phyloP scores from a whole-genome alignment of 2,888 invertebrate genomes.

The Ecliptopera silaceata region DNA sequence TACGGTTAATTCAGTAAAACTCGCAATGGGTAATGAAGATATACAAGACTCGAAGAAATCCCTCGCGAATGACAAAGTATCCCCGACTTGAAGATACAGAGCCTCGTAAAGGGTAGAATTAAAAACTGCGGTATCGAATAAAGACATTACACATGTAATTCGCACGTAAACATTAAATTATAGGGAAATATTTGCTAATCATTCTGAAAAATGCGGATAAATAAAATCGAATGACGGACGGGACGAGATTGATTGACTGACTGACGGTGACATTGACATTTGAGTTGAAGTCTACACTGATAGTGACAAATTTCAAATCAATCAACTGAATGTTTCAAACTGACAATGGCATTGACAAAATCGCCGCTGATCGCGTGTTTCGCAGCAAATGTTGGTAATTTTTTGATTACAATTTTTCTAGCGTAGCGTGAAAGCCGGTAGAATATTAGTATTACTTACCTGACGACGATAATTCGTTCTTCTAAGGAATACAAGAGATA shows the following conservation, averaged over 20 bases:
- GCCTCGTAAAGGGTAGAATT: conserved; percentile 80
- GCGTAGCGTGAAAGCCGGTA: too few species aligned
- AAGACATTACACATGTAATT: conserved; percentile 75
- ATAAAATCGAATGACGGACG: background rate
- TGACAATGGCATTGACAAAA: too few species aligned
- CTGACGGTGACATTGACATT: background rate
- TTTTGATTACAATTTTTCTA: too few species aligned
- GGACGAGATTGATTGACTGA: background rate
- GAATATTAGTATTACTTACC: too few species aligned
- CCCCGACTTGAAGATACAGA: conserved; percentile 76
- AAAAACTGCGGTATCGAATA: conserved; percentile 75
- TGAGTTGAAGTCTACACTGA: too few species aligned
- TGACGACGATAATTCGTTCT: too few species aligned
- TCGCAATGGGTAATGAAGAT: conserved; percentile 69
- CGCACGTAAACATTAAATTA: conserved; percentile 30
- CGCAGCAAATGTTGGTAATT: too few species aligned
- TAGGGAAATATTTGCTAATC: conserved; percentile 45
- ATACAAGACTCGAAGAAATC: conserved; percentile 73
- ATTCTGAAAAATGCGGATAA: conserved; percentile 42
- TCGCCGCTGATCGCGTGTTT: too few species aligned
- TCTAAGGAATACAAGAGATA: too few species aligned
- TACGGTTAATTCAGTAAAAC: conserved; percentile 68
- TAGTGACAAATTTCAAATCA: too few species aligned
- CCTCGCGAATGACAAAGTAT: conserved; percentile 73
- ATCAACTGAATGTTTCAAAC: too few species aligned